Conservation (phyloP, 1,140 invertebrate species). For the Orussus abietinus region DNA sequence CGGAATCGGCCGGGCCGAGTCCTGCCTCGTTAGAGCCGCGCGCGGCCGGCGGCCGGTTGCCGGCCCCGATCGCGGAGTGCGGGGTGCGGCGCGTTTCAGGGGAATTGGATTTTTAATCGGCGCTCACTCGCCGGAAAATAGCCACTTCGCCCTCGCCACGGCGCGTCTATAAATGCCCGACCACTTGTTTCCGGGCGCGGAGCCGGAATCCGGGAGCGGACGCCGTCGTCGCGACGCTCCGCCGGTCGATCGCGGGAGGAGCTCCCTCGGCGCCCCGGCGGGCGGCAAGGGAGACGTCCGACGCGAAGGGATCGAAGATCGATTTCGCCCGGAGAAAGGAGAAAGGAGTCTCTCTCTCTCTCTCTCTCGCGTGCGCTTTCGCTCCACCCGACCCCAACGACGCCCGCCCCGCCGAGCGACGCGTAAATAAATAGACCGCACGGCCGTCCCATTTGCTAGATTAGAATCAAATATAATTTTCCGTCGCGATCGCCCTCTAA, state of each 20-base stretch:
- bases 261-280: slow-evolving; percentile 1
- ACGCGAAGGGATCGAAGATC: neutral
- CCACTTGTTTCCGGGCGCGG: slow-evolving; percentile 32
- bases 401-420: slow-evolving; percentile 21
- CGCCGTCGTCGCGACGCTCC: too few relatives aligned
- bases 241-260: too few relatives aligned
- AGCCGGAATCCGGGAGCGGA: slow-evolving; percentile 12
- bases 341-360: neutral
- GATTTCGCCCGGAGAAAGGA: neutral
- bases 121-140: slow-evolving; percentile 53
- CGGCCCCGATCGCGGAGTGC: too few relatives aligned
- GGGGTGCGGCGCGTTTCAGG: too few relatives aligned
- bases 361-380: neutral
- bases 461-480: slow-evolving; percentile 53
- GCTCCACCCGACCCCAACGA: neutral
- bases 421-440: slow-evolving; percentile 49
- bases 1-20: too few relatives aligned
- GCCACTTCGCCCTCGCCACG: slow-evolving; percentile 44
- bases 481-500: slow-evolving; percentile 13
- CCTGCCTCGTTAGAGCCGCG: too few relatives aligned
- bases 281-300: neutral
- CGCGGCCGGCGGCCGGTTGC: too few relatives aligned
- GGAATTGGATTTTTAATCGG: slow-evolving; percentile 53
- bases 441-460: slow-evolving; percentile 47
- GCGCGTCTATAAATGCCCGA: slow-evolving; percentile 38